phyloP scores from a whole-genome alignment of 2,888 invertebrate species.

The Chalcis sispes region DNA sequence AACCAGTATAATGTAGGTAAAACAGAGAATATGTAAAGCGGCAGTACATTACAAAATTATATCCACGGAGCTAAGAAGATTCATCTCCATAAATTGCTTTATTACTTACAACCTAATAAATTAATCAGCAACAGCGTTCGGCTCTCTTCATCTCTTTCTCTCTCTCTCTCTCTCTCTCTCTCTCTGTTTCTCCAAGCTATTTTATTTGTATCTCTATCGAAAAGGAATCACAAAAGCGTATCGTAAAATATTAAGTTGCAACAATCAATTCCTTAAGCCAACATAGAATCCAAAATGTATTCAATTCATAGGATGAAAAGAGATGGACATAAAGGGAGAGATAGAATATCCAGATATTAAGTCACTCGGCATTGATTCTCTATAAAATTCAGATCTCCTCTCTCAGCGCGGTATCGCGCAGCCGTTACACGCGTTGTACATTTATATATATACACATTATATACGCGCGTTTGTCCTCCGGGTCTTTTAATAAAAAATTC shows the following conservation, averaged over 20 bases:
- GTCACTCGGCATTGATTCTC: slow-evolving; percentile 42
- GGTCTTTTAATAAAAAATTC: slow-evolving; percentile 52
- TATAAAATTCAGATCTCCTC: slow-evolving; percentile 20
- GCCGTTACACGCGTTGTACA: not conserved
- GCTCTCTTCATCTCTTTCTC: no score
- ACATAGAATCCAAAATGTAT: slow-evolving; percentile 3
- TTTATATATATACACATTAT: not conserved
- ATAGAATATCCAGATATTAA: not conserved
- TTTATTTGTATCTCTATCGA: no score
- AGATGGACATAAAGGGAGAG: not conserved
- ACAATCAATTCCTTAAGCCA: not conserved
- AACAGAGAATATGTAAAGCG: no score
- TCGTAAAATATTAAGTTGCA: not conserved
- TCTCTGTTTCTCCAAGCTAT: no score
- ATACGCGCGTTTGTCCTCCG: slow-evolving; percentile 5
- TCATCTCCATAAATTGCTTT: no score
- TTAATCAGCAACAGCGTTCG: no score
- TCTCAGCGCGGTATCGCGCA: not conserved
- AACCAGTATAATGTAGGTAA: no score
- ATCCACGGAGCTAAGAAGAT: no score
- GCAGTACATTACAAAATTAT: no score
- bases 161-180: no score
- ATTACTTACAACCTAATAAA: no score
- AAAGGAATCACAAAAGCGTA: no score
- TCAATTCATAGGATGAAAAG: slow-evolving; percentile 19